Evolutionary conservation across 2,888 invertebrate genomes (phyloP), one percentile per base, ranked within the genome.

Genomic region (Hipparchia sbordonii): DNA sequence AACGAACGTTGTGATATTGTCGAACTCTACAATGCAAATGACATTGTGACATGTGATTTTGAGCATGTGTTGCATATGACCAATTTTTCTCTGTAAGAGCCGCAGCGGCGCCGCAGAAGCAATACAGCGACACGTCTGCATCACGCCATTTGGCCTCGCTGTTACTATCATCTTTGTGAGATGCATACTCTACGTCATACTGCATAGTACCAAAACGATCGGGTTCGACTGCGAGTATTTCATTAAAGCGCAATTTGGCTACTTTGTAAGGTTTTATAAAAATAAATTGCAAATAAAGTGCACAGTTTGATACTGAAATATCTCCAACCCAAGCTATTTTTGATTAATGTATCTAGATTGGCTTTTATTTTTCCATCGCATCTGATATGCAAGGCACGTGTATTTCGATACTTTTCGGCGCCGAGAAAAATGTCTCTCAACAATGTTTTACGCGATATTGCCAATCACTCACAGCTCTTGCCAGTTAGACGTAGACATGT

Each of bases 381-480:
- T 80, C 73, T 74, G 70, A 72, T 74, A 77, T 74, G 74, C 76
- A 75, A 75, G 74, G 74, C 73, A 74, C 73, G 74, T 72, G 72
- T 75, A 74, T 77, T 73, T 71, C 72, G 77, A 77, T 75, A 78
- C 76, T 77, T 77, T 74, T 73, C 77, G 74, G 68, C 67, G 74
- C 72, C 73, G 76, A 76, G 76, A 76, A 77, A 78, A 77, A 77
- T 77, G 78, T 78, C 72, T 77, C 76, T 72, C 75, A 75, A 79
- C 79, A 76, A 77, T 78, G 79, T 80, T 80, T 80, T 79, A 78
- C 77, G 77, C 78, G 78, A 80, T 80, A 80, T 80, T 79, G 79
- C 78, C 79, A 79, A 79, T 80, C 80, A 80, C 78, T 80, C 79
- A 80, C 78, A 78, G 76, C 78, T 76, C 77, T 74, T 73, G 76